Evolutionary conservation across 2,888 invertebrate genomes (phyloP).

Genomic region (Spodoptera littoralis): DNA sequence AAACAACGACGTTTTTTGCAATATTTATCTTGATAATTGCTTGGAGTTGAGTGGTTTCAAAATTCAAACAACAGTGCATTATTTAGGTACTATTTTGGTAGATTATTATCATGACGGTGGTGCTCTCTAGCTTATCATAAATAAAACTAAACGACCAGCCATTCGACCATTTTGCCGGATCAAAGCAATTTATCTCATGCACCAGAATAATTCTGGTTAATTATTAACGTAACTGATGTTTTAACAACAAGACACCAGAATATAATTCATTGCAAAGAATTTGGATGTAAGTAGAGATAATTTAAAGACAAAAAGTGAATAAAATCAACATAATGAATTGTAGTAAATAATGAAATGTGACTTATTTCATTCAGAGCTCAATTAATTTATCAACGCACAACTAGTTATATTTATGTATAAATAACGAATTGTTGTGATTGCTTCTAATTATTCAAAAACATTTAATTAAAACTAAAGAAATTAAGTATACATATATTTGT

Average conservation of each 20-base stretch:
- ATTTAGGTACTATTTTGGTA: conserved; percentile 14
- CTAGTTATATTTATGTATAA: too few species aligned
- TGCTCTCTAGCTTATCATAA: conserved; percentile 33
- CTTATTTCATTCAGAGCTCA: too few species aligned
- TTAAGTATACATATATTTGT: too few species aligned
- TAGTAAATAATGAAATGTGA: too few species aligned
- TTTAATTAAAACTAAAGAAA: too few species aligned
- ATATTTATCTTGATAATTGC: conserved; percentile 19
- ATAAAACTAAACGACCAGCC: conserved; percentile 40
- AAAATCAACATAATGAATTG: too few species aligned
- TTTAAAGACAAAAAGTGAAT: too few species aligned
- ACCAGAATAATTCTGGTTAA: too few species aligned
- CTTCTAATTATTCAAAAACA: too few species aligned
- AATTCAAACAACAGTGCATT: conserved; percentile 4
- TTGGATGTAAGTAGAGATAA: too few species aligned
- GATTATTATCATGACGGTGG: conserved; percentile 30
- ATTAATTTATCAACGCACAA: too few species aligned
- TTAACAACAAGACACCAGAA: conserved; percentile 15
- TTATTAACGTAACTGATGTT: conserved; percentile 23
- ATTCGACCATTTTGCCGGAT: conserved; percentile 31
- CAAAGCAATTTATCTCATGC: conserved; percentile 29
- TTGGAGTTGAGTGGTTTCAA: not conserved
- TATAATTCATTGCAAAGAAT: not conserved
- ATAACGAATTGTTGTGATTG: too few species aligned
- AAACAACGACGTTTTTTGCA: conserved; percentile 4